Percentiles rank a stretch among this genome's conserved stretches.
Evolutionary conservation across 2,888 invertebrate genomes (phyloP).

Genomic region (Exocentrus adspersus): DNA sequence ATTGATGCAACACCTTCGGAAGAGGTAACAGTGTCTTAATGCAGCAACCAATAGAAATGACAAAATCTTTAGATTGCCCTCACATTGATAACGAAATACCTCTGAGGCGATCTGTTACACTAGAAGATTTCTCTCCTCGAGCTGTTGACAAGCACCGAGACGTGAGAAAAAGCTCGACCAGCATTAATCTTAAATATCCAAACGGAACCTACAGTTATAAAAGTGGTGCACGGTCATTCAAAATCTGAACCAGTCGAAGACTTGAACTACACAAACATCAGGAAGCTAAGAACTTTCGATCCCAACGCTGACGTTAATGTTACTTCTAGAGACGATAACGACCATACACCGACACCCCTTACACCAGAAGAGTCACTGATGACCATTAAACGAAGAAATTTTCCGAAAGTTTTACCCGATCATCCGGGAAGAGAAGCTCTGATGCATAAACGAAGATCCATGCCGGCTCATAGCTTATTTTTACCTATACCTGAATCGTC

Average conservation of each 20-base stretch:
- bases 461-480: conserved; percentile 67
- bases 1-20: conserved; percentile 83
- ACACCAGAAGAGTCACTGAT: conserved; percentile 77
- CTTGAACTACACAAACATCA: conserved; percentile 52
- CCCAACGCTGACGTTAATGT: conserved; percentile 74
- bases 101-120: conserved; percentile 64
- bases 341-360: conserved; percentile 61
- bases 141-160: conserved; percentile 44
- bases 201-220: conserved; percentile 58
- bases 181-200: conserved; percentile 56
- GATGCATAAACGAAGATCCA: conserved; percentile 69
- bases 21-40: conserved; percentile 77
- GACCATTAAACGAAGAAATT: conserved; percentile 80
- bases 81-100: conserved; percentile 48
- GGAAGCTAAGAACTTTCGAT: conserved; percentile 62
- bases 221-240: conserved; percentile 73
- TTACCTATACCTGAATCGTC: conserved; percentile 55
- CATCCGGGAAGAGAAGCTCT: conserved; percentile 65
- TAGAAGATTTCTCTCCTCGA: conserved; percentile 60
- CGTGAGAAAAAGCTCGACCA: conserved; percentile 55
- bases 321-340: conserved; percentile 73
- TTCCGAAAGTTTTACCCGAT: conserved; percentile 88
- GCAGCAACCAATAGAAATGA: conserved; percentile 81
- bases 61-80: conserved; percentile 70
- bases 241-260: conserved; percentile 76